A percentile compares a stretch with the other conserved stretches of the same genome.
These are phyloP conservation scores for Melozone crissalis DNA, from an alignment of 2,113 vertebrate species.

Conservation along the genomic window DNA sequence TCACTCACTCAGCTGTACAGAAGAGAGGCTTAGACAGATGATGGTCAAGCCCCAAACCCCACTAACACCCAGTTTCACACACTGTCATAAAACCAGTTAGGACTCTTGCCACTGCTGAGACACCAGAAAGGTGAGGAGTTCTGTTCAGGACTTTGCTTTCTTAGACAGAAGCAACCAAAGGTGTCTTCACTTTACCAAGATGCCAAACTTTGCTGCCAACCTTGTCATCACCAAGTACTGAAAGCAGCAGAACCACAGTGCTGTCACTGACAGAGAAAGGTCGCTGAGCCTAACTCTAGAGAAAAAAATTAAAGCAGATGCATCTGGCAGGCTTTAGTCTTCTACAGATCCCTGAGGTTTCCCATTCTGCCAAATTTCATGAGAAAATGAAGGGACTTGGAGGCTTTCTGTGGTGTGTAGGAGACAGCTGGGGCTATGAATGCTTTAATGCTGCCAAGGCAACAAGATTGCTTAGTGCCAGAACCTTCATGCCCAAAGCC, in stretches of 20 bases:
- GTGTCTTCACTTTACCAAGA: not conserved
- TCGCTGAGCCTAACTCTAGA: not conserved
- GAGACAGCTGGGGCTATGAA: not conserved
- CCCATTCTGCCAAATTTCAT: not conserved
- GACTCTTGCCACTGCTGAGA: not conserved
- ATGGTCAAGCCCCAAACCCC: not conserved
- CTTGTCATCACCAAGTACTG: not conserved
- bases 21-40: not conserved
- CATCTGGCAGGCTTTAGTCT: not conserved
- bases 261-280: not conserved
- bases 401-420: not conserved
- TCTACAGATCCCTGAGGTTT: not conserved
- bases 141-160: not conserved
- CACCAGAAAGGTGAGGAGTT: not conserved
- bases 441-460: not conserved
- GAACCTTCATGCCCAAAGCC: not conserved
- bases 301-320: not conserved
- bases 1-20: not conserved
- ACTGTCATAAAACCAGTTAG: not conserved
- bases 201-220: not conserved
- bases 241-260: not conserved
- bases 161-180: not conserved
- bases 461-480: not conserved
- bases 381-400: not conserved
- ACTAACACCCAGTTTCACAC: not conserved